Base-by-base conservation (phyloP, 2,888 invertebrate genomes). In the Luperina testacea region DNA sequence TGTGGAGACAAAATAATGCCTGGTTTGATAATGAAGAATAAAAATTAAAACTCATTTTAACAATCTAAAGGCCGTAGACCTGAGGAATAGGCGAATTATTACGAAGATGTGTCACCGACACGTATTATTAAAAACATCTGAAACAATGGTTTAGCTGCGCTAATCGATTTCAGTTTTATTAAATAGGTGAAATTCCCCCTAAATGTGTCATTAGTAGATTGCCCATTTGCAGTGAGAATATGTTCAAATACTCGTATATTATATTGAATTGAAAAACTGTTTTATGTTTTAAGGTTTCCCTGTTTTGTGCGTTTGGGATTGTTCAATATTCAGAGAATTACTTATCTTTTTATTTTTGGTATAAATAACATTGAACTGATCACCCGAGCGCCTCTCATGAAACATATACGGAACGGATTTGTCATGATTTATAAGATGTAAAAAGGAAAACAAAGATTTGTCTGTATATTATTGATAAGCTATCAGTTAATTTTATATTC, bases 381-480 rank as follows among this genome's bases (percentile, higher is more conserved):
- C 13, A 38, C 9, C 17, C 17, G 24, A 27, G 0, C 7, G 17
- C 24, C 24, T 24, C 45, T 67, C n/a, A n/a, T 64, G 4, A 73
- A 84, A 84, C 32, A 53, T 9, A 59, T 9, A 59, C 20, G n/a
- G 27, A 67, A 53, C 64, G 8, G 38, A 64, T 68, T 72, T 68
- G 17, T 59, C 57, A 42, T 24, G 7, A 75, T 59, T 17, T 42
- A 2, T 72, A 63, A 38, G 24, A 76, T 51, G 53, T 76, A 13
- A 61, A 87, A 87, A 76, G 73, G 64, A 84, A 80, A 59, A 87
- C 61, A 27, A 57, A 64, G 24, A 61, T 61, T 53, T 57, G 9
- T 53, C 51, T n/a, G 17, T 48, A 59, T 45, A 65, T 73, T 71
- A 72, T 74, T 24, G 87, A 84, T 87, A 84, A 84, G 45, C 4